Base-by-base conservation (phyloP, 2,888 invertebrate species). In the Tenthredo scrophulariae region DNA sequence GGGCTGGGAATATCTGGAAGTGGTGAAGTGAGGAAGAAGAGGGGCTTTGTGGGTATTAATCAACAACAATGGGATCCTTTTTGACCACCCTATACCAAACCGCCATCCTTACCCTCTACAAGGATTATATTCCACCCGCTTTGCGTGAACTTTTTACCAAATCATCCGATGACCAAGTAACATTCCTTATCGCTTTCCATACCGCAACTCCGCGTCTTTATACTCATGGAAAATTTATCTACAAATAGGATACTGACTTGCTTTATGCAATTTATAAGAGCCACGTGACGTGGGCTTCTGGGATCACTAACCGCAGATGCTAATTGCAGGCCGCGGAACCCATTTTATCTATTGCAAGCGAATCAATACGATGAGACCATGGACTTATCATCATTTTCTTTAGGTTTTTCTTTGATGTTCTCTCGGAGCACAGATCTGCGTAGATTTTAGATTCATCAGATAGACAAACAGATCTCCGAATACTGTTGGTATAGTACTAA, bases 31-130 rank as follows among this genome's bases (percentile, higher is more conserved):
- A 46, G 46, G 29, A 26, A 10, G 37, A 83, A 33, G 29, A 62
- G 40, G 65, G 46, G 58, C 40, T 85, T 7, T 75, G 65, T 80
- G 85, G 80, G 84, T 85, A 85, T 85, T 85, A 85, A 85, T 85
- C 85, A 85, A 85, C 85, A 80, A 85, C 85, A 85, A 85, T 80
- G 79, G 79, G 22, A 18, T 62, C 70, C 80, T 82, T 82, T 82
- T 70, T 85, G 54, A 82, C 33, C 79, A 80, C 67, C 79, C 85
- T 58, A 46, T 33, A 43, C 79, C 58, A 65, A 18, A 33, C 84
- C 77, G 65, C 84, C 33, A 40, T 18, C 37, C 33, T 40, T 13
- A 50, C 29, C n/a, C 65, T 70, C 70, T 22, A 72, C 54, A 54
- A 77, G 50, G 77, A 77, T 75, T 43, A 75, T 74, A 40, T 79